Base-by-base conservation (phyloP, 2,113 vertebrate genomes). In the Raja brachyura region DNA sequence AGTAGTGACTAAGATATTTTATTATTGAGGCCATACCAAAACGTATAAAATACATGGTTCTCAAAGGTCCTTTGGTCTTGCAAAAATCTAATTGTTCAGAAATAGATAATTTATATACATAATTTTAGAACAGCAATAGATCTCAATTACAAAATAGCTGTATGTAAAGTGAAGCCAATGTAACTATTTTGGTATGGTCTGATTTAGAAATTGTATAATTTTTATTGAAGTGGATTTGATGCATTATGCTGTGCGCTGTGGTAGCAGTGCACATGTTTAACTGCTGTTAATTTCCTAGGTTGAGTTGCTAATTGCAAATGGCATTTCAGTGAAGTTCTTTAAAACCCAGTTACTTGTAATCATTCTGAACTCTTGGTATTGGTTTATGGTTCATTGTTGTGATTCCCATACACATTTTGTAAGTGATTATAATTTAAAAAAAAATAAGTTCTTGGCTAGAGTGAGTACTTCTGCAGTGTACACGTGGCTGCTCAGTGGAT, bases 1-100 rank as follows among this genome's bases (percentile, higher is more conserved):
- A 95, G 94, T 96, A 97, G 96, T 96, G 95, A 96, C 39, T 95
- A 95, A 92, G 90, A 96, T 95, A 93, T 63, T 95, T 95, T 95
- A 95, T 95, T 96, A 95, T 96, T 97, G 96, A 97, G 97, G 96
- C 97, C 97, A 98, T 98, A 98, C 97, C 97, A 97, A 98, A 97
- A 92, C 54, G 33, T 74, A 92, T 25, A 54, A 92, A 54, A 31
- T 39, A 70, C 70, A 16, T 92, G n/a, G 83, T 61, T 86, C 56
- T 70, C 88, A 92, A 48, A 73, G 66, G 66, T 73, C 18, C 33
- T 73, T 78, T 90, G 68, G 66, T 73, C 68, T 92, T 39, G 90
- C 33, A 92, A 73, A 70, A 92, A 73, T 92, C 66, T 73, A 92
- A 92, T 73, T 92, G 68, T 92, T 73, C 66, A 74, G 90, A 92